Evolutionary conservation across 1,140 invertebrate species (phyloP).

Genomic region (Atta texana): DNA sequence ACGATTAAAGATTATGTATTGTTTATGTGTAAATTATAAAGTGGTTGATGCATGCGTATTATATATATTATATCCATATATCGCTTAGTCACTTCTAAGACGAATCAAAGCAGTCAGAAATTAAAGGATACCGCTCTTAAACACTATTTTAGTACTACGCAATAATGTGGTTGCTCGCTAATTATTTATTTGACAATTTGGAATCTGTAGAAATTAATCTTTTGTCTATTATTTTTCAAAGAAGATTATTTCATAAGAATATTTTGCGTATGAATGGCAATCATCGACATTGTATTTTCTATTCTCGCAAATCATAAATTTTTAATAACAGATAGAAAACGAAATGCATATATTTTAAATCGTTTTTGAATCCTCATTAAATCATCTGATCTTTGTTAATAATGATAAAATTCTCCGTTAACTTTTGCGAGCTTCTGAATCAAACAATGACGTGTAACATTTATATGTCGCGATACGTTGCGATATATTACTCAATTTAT

Average conservation of each 20-base stretch:
- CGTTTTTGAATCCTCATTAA: not conserved
- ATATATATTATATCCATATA: conserved; percentile 66
- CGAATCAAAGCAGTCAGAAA: conserved; percentile 74
- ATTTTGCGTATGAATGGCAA: not conserved
- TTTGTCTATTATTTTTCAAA: conserved; percentile 35
- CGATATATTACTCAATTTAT: not conserved
- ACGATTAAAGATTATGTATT: not conserved
- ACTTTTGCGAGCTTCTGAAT: not conserved
- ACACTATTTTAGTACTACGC: conserved; percentile 72
- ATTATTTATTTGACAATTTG: conserved; percentile 73
- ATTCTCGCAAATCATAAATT: conserved; percentile 14
- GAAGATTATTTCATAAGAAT: conserved; percentile 22
- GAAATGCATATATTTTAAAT: not conserved
- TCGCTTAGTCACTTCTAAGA: conserved; percentile 70
- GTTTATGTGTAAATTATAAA: conserved; percentile 52
- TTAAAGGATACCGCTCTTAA: conserved; percentile 65
- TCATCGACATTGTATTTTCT: conserved; percentile 2
- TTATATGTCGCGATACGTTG: not conserved
- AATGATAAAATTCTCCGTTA: not conserved
- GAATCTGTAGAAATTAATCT: conserved; percentile 52
- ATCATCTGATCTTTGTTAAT: not conserved
- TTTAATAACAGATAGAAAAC: conserved; percentile 5
- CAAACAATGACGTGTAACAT: conserved; percentile 4
- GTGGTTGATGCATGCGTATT: conserved; percentile 73
- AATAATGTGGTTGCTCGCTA: conserved; percentile 56